Evolutionary conservation across 2,797 vertebrate genomes (phyloP).

Genomic region (Ptychadena robeensis): DNA sequence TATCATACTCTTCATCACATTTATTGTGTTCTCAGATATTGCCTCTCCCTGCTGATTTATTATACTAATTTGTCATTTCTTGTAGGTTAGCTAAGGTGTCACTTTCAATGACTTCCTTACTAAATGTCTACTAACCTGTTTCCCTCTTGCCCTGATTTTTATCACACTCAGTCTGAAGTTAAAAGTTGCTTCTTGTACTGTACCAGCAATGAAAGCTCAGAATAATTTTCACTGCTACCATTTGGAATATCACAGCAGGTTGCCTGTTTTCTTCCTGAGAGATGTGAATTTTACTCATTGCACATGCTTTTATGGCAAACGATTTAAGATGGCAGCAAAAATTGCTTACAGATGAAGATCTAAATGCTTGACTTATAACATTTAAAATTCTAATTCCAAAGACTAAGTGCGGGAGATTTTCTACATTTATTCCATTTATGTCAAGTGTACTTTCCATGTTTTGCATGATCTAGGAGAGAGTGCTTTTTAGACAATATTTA

Average conservation of each 20-base stretch:
- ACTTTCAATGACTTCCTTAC: not conserved
- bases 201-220: conserved; percentile 11
- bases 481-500: conserved; percentile 6
- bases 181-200: not conserved
- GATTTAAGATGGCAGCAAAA: conserved; percentile 28
- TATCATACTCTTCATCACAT: not conserved
- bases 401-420: conserved; percentile 34
- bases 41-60: not conserved
- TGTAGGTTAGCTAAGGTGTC: not conserved
- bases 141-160: not conserved
- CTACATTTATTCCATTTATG: conserved; percentile 29
- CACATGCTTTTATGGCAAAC: conserved; percentile 34
- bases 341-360: conserved; percentile 33
- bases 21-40: not conserved
- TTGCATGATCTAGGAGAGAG: conserved; percentile 15
- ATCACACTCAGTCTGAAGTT: not conserved
- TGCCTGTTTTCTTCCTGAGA: conserved; percentile 11
- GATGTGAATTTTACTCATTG: conserved; percentile 33
- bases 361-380: conserved; percentile 38
- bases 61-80: not conserved
- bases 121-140: not conserved
- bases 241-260: conserved; percentile 14
- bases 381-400: conserved; percentile 48
- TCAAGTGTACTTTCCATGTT: conserved; percentile 11
- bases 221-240: conserved; percentile 5